These are phyloP conservation scores for Catocala fraxini DNA, from an alignment of 2,888 invertebrate species.

Conservation along the genomic window DNA sequence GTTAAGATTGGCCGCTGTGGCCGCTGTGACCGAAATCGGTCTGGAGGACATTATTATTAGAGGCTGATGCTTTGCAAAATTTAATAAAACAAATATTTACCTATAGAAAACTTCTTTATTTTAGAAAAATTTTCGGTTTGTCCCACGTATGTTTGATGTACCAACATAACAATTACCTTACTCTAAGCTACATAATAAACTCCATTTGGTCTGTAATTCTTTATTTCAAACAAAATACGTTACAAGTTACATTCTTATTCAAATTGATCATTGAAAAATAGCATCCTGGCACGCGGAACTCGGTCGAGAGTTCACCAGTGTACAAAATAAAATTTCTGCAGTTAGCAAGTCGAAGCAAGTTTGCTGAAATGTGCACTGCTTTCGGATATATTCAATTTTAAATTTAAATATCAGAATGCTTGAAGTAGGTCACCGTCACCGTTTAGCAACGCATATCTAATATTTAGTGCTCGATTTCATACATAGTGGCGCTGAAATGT, in stretches of 20 bases:
- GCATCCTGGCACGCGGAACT: conserved; percentile 50
- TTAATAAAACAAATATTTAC: too few relatives aligned
- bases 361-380: conserved; percentile 55
- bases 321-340: conserved; percentile 66
- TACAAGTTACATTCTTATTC: conserved; percentile 62
- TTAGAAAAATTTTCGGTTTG: too few relatives aligned
- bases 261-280: conserved; percentile 52
- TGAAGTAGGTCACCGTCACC: conserved; percentile 32
- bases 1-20: too few relatives aligned
- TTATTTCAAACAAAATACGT: conserved; percentile 46
- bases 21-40: too few relatives aligned
- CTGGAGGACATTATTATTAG: too few relatives aligned
- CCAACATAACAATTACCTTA: background rate
- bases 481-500: conserved; percentile 17
- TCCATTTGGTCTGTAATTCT: conserved; percentile 25
- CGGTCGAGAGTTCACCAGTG: conserved; percentile 47
- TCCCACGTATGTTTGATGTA: too few relatives aligned
- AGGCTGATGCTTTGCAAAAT: too few relatives aligned
- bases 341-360: conserved; percentile 47
- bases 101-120: too few relatives aligned
- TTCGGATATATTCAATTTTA: conserved; percentile 57
- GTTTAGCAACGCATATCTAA: conserved; percentile 25
- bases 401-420: conserved; percentile 59
- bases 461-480: conserved; percentile 10
- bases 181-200: background rate